phyloP scores from a whole-genome alignment of 2,113 vertebrate species.

The Henicopernis longicauda region DNA sequence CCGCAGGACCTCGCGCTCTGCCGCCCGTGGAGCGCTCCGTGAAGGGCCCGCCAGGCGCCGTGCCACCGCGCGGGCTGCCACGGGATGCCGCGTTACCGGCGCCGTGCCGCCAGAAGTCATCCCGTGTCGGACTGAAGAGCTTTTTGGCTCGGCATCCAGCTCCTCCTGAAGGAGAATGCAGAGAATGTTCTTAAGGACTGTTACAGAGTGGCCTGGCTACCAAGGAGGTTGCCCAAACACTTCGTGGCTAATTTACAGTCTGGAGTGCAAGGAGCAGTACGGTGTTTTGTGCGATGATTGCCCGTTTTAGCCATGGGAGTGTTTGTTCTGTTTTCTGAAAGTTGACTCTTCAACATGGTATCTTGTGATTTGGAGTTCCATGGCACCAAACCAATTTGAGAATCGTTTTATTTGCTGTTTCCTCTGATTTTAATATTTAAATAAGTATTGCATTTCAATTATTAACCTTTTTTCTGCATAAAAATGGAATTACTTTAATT shows the following conservation, averaged over 20 bases:
- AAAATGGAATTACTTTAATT: neutral
- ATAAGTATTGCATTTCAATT: neutral
- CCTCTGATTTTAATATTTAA: neutral
- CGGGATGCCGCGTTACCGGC: neutral
- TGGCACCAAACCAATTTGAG: neutral
- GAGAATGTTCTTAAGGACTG: neutral
- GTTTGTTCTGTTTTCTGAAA: neutral
- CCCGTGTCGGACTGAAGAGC: neutral
- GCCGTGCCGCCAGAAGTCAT: neutral
- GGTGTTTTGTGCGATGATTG: too few relatives aligned
- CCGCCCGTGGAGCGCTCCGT: accelerated
- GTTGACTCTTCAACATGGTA: neutral
- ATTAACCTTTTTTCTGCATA: neutral
- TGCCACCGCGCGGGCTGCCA: neutral
- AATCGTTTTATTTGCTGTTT: neutral
- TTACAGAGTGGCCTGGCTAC: neutral
- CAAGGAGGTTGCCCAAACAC: neutral
- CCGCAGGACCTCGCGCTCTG: neutral
- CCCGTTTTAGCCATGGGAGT: neutral
- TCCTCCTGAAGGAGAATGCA: neutral
- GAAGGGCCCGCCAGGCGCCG: neutral
- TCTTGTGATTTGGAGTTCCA: neutral
- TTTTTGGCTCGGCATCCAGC: neutral
- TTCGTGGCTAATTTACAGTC: neutral
- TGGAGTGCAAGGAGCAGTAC: neutral